Conservation (phyloP, 2,888 invertebrate genomes). For the Trissoscelio sp. region DNA sequence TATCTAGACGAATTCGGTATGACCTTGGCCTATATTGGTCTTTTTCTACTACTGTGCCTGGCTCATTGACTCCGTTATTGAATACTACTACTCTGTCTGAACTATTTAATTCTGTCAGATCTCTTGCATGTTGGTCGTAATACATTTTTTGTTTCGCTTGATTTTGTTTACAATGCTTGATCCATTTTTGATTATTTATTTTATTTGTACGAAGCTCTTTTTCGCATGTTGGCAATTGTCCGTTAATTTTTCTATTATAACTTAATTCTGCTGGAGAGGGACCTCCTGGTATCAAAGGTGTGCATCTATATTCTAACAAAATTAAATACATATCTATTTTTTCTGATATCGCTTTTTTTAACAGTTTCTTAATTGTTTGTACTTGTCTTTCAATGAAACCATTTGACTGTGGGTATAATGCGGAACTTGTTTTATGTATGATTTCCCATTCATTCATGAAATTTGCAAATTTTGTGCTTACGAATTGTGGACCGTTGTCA, state of each 20-base stretch:
- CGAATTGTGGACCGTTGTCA: conserved; percentile 64
- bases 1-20: too few species aligned
- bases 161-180: not conserved
- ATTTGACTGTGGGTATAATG: conserved; percentile 50
- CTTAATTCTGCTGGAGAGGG: conserved; percentile 47
- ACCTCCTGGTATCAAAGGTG: conserved; percentile 43
- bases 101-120: conserved; percentile 2
- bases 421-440: conserved; percentile 58
- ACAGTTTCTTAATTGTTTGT: conserved; percentile 63
- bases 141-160: conserved; percentile 28
- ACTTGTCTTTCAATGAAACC: too few species aligned
- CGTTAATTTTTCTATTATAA: not conserved
- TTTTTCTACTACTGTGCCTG: too few species aligned
- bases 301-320: conserved; percentile 65
- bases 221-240: not conserved
- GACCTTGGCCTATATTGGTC: too few species aligned
- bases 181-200: too few species aligned
- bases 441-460: conserved; percentile 69
- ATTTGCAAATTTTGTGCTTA: conserved; percentile 27
- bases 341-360: conserved; percentile 51
- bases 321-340: conserved; percentile 46
- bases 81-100: too few species aligned
- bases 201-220: too few species aligned
- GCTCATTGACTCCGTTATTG: too few species aligned
- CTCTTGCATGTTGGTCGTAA: conserved; percentile 31